phyloP scores from a whole-genome alignment of 2,113 vertebrate species.

The Catagonus wagneri region DNA sequence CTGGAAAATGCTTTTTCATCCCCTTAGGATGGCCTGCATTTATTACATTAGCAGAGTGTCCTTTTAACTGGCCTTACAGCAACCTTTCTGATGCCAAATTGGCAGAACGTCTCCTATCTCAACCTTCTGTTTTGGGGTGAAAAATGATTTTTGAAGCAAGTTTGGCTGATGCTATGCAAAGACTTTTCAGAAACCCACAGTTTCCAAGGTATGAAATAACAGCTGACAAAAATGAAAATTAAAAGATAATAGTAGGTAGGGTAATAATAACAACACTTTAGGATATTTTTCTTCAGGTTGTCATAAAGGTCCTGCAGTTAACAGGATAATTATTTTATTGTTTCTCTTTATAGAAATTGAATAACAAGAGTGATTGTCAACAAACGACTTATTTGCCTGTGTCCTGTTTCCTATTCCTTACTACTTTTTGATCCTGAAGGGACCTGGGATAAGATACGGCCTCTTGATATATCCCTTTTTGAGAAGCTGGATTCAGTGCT shows the following conservation, averaged over 20 bases:
- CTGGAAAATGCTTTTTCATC: slow-evolving; percentile 80
- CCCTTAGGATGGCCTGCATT: slow-evolving; percentile 78
- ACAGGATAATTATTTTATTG: not conserved
- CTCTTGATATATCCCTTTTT: not conserved
- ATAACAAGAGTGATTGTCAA: not conserved
- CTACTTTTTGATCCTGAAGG: not conserved
- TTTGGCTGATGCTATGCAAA: slow-evolving; percentile 66
- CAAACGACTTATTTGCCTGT: not conserved
- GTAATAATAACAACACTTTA: not conserved
- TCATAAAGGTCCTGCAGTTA: not conserved
- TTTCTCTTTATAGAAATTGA: slow-evolving; percentile 11
- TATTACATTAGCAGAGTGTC: slow-evolving; percentile 78
- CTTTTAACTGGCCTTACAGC: slow-evolving; percentile 52
- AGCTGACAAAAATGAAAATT: slow-evolving; percentile 53
- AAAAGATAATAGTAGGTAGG: slow-evolving; percentile 57
- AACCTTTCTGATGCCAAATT: slow-evolving; percentile 67
- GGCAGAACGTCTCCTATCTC: slow-evolving; percentile 52
- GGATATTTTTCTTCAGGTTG: not conserved
- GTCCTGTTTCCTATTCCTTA: slow-evolving; percentile 9
- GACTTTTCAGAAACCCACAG: slow-evolving; percentile 58
- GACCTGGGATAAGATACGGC: not conserved
- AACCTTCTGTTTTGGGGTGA: slow-evolving; percentile 75
- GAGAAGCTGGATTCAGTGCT: not conserved
- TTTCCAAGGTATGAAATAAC: slow-evolving; percentile 65
- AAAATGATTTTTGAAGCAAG: slow-evolving; percentile 80